Percentiles rank a stretch among this genome's conserved stretches.
Conservation (phyloP, 2,113 vertebrate genomes). For the Cyanoliseus patagonus region DNA sequence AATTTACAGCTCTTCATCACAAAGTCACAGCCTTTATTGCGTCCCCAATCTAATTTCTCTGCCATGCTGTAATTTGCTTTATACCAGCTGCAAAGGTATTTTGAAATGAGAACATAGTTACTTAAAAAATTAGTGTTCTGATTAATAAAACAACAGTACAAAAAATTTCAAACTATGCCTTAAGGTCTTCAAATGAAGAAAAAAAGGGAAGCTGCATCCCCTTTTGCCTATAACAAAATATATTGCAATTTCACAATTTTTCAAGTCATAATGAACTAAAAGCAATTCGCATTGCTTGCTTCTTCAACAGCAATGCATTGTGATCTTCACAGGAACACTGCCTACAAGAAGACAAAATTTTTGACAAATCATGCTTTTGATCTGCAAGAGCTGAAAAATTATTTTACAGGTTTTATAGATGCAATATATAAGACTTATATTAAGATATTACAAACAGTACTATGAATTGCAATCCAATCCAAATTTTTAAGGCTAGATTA, state of each 20-base stretch:
- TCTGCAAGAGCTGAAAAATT: not conserved
- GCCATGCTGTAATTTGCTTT: conserved; percentile 97
- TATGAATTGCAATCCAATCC: not conserved
- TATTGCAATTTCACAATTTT: not conserved
- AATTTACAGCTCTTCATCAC: conserved; percentile 97
- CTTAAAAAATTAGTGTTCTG: not conserved
- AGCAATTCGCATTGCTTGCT: not conserved
- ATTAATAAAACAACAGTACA: not conserved
- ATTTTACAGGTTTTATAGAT: not conserved
- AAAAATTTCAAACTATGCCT: not conserved
- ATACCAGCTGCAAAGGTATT: conserved; percentile 87
- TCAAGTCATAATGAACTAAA: not conserved
- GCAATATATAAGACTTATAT: not conserved
- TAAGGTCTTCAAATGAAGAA: not conserved
- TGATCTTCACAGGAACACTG: not conserved
- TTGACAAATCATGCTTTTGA: not conserved
- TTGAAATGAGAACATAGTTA: not conserved
- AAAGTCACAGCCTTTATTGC: conserved; percentile 93
- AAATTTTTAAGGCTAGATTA: not conserved
- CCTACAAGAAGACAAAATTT: not conserved
- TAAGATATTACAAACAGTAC: not conserved
- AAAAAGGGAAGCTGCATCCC: not conserved
- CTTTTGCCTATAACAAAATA: not conserved
- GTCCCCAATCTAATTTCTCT: conserved; percentile 93
- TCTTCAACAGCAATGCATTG: not conserved